Conservation (phyloP, 2,888 invertebrate genomes). For the Mythimna vitellina region DNA sequence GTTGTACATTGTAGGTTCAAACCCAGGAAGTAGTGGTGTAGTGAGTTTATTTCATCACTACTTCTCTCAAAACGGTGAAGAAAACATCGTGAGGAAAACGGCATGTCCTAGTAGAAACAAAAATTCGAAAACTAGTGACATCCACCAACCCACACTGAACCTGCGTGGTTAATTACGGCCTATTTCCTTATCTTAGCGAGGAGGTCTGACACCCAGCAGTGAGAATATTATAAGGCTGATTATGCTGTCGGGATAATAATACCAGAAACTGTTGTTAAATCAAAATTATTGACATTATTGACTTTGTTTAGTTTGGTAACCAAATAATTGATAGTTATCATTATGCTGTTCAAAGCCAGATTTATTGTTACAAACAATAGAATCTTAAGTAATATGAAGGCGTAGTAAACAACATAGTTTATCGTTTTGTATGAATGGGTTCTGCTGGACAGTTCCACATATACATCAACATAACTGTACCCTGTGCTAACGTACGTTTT, state of each 20-base stretch:
- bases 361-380: slow-evolving; percentile 20
- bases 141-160: too few relatives aligned
- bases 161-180: too few relatives aligned
- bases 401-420: slow-evolving; percentile 26
- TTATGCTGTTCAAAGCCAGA: slow-evolving; percentile 8
- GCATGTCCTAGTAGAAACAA: too few relatives aligned
- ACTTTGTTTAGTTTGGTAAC: not conserved
- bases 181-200: too few relatives aligned
- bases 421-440: slow-evolving; percentile 1
- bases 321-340: slow-evolving; percentile 15
- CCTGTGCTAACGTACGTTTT: not conserved
- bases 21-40: too few relatives aligned
- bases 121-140: too few relatives aligned
- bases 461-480: slow-evolving; percentile 9
- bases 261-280: not conserved
- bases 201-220: too few relatives aligned
- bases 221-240: too few relatives aligned
- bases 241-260: not conserved
- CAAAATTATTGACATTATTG: slow-evolving; percentile 10
- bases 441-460: slow-evolving; percentile 2
- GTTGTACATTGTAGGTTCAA: too few relatives aligned
- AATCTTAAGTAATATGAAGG: not conserved
- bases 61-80: too few relatives aligned
- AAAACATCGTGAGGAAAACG: too few relatives aligned
- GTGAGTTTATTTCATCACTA: too few relatives aligned